Evolutionary conservation across 2,113 vertebrate genomes (phyloP), one percentile per base, ranked within the genome.

Genomic region (Poeciliopsis prolifica): DNA sequence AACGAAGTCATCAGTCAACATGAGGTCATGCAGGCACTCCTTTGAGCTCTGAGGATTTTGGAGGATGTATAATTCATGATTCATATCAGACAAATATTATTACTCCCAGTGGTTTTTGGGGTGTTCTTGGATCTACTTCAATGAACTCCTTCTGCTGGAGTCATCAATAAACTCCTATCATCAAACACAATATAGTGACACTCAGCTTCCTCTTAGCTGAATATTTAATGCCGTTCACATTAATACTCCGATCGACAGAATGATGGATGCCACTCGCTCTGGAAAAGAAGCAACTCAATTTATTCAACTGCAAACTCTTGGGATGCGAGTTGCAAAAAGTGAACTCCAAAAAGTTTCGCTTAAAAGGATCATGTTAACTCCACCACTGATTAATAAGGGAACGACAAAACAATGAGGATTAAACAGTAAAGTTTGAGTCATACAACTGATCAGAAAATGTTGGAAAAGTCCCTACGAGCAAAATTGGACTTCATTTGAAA

Each of bases 151-250:
- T 70, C n/a, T 61, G 33, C 65, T 68, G 64, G 4, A 73, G 70
- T 82, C 88, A 88, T 92, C 85, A 84, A 88, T 92, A 88, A 80
- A 75, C 93, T 93, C 89, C 95, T 94, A 95, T 95, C 92, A 94
- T 95, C 94, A 90, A 78, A 76, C 86, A 89, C 93, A 94, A 93
- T 94, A 92, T 84, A 94, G 93, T 91, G 92, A 94, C 94, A 92
- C 95, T 97, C 93, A 91, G 89, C 89, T 95, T 96, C 95, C 95
- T 94, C 88, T 92, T 86, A 94, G 91, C 92, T 94, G 91, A 93
- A 93, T 93, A 93, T 92, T 93, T 92, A 80, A 92, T 93, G 89
- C 70, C 48, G 51, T 64, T 80, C 79, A 84, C 81, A 91, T 91
- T 86, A 92, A 87, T 75, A 86, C 81, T 35, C 80, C 67, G 72